These are phyloP conservation scores for Calyptomena viridis DNA, from an alignment of 2,113 vertebrate genomes.

Conservation along the genomic window DNA sequence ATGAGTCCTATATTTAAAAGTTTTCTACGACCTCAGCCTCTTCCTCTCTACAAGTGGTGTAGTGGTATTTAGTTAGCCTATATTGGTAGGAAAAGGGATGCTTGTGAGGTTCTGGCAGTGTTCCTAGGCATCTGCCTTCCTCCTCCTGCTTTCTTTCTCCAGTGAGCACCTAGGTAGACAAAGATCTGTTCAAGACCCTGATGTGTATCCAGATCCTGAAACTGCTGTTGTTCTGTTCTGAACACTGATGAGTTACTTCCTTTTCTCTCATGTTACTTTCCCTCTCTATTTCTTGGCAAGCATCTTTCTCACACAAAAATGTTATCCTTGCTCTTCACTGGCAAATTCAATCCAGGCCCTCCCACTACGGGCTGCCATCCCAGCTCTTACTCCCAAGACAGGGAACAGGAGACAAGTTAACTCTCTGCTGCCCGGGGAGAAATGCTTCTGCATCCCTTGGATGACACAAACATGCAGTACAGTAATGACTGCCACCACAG, in stretches of 20 bases:
- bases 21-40: not conserved
- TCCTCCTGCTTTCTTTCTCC: not conserved
- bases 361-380: constrained; percentile 35
- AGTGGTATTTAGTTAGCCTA: not conserved
- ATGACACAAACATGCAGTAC: not conserved
- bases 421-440: not conserved
- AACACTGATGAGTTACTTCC: constrained; percentile 35
- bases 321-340: not conserved
- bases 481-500: not conserved
- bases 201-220: not conserved
- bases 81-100: not conserved
- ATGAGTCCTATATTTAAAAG: not conserved
- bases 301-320: constrained; percentile 27
- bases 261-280: constrained; percentile 12
- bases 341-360: not conserved
- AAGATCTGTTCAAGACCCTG: not conserved
- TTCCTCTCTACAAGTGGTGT: not conserved
- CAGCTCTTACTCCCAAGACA: constrained; percentile 18
- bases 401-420: constrained; percentile 20
- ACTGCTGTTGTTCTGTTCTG: not conserved
- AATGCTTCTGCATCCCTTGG: not conserved
- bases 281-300: not conserved
- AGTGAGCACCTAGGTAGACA: not conserved
- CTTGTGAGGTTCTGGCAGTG: not conserved
- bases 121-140: not conserved